Evolutionary conservation across 2,113 vertebrate genomes (phyloP).

Genomic region (Gila orcuttii): DNA sequence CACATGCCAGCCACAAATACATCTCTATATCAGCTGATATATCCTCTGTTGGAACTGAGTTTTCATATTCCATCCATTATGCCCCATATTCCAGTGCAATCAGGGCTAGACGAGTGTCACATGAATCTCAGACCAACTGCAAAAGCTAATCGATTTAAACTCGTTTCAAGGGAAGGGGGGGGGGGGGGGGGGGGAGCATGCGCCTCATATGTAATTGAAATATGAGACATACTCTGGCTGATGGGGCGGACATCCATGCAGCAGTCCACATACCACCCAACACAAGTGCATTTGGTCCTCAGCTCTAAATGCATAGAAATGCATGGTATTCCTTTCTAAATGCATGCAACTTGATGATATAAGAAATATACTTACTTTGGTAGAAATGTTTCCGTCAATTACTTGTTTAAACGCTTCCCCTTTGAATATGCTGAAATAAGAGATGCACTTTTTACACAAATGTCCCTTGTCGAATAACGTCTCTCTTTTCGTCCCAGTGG

Average conservation of each 20-base stretch:
- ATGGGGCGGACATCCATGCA: neutral
- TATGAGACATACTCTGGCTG: constrained; percentile 45
- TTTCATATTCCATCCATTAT: constrained; percentile 53
- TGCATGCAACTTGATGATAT: neutral
- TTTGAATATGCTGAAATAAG: constrained; percentile 89
- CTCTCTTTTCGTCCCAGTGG: constrained; percentile 72
- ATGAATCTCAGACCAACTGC: constrained; percentile 45
- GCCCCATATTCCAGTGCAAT: constrained; percentile 43
- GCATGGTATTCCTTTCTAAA: neutral
- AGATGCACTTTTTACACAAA: constrained; percentile 91
- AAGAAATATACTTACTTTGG: constrained; percentile 41
- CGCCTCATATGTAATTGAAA: constrained; percentile 49
- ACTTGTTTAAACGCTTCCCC: constrained; percentile 89
- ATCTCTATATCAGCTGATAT: constrained; percentile 39
- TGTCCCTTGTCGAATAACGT: constrained; percentile 83
- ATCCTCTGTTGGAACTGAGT: constrained; percentile 25
- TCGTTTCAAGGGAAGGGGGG: constrained; percentile 47
- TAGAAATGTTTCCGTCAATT: constrained; percentile 69
- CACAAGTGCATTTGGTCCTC: neutral
- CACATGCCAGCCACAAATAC: constrained; percentile 27
- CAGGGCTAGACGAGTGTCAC: constrained; percentile 42
- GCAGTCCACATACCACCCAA: neutral
- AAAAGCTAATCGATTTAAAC: constrained; percentile 60
- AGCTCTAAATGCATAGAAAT: neutral
- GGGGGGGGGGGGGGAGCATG: too few species aligned